These are phyloP conservation scores for Paratilapia polleni DNA, from an alignment of 2,113 vertebrate species.

Conservation along the genomic window DNA sequence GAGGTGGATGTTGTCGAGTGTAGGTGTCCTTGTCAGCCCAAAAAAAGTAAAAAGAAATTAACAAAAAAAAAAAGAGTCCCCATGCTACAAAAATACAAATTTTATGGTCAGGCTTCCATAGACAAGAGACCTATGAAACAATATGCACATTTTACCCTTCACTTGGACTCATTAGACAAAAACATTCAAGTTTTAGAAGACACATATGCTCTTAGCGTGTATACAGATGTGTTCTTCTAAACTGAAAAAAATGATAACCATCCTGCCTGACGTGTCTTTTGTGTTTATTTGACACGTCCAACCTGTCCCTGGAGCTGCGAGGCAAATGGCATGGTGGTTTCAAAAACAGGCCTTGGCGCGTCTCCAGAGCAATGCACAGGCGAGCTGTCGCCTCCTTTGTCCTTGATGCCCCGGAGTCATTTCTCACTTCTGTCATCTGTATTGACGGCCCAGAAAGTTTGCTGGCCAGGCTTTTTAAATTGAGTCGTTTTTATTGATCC, in stretches of 20 bases:
- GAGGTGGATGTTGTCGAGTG: background rate
- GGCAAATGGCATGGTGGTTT: constrained; percentile 21
- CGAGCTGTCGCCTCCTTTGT: constrained; percentile 45
- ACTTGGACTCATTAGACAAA: background rate
- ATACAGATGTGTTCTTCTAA: background rate
- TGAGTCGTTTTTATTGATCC: constrained; percentile 52
- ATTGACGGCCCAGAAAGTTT: constrained; percentile 32
- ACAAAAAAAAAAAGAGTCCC: too few species aligned
- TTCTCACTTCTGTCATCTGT: constrained; percentile 49
- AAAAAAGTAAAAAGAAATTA: too few species aligned
- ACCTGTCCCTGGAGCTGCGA: constrained; percentile 27
- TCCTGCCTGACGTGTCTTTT: constrained; percentile 2
- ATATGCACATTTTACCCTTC: background rate
- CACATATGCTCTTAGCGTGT: background rate
- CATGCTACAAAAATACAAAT: background rate
- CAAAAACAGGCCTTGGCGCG: constrained; percentile 17
- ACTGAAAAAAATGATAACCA: constrained; percentile 31
- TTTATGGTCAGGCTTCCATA: background rate
- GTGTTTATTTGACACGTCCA: constrained; percentile 16
- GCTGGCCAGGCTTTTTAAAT: constrained; percentile 30
- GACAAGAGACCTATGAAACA: background rate
- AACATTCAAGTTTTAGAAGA: background rate
- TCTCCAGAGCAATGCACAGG: constrained; percentile 14
- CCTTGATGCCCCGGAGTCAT: constrained; percentile 48
- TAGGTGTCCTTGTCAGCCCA: background rate